These are phyloP conservation scores for Microchrysa polita DNA, from an alignment of 2,888 invertebrate genomes.

Conservation along the genomic window DNA sequence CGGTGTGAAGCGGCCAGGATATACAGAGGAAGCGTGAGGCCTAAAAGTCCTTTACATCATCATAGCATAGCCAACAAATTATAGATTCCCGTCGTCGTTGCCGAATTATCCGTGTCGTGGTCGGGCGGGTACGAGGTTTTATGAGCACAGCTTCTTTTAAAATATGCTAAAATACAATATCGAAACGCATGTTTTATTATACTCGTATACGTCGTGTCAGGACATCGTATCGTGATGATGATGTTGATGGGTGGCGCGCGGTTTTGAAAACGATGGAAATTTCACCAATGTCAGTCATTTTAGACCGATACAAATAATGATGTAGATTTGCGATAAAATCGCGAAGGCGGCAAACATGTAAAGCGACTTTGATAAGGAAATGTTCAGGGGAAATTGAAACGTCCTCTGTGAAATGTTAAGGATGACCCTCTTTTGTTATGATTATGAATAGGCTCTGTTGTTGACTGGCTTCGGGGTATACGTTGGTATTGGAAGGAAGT, in stretches of 20 bases:
- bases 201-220: no score
- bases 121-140: background rate
- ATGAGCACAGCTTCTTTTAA: background rate
- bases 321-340: slow-evolving; percentile 24
- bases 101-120: background rate
- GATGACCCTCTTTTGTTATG: slow-evolving; percentile 2
- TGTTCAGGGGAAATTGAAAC: slow-evolving; percentile 36
- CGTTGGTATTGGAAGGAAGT: no score
- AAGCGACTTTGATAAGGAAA: slow-evolving; percentile 31
- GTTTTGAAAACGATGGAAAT: background rate
- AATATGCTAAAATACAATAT: no score
- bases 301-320: slow-evolving; percentile 29
- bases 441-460: slow-evolving; percentile 29
- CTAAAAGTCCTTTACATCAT: background rate
- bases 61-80: slow-evolving; percentile 4
- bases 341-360: slow-evolving; percentile 26
- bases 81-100: slow-evolving; percentile 14
- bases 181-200: no score
- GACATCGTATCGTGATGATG: no score
- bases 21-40: background rate
- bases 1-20: slow-evolving; percentile 7
- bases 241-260: slow-evolving; percentile 9
- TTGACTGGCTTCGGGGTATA: no score
- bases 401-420: slow-evolving; percentile 11
- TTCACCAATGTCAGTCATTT: background rate